phyloP scores from a whole-genome alignment of 2,888 invertebrate species.

The Caenorhabditis sp. region DNA sequence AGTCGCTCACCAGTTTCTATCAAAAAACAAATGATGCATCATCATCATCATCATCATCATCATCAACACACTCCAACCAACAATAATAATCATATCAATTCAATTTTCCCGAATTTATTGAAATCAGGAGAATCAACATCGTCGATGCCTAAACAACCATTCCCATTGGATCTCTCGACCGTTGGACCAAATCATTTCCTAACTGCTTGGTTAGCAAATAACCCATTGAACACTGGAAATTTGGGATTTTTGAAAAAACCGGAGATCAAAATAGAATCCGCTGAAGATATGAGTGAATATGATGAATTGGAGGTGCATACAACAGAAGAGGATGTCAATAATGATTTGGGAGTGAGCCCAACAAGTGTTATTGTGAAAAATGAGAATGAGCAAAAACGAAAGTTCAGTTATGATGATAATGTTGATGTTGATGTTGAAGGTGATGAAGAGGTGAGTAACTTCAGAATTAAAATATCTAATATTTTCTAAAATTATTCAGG shows the following conservation, averaged over 20 bases:
- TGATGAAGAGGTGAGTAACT: constrained; percentile 16
- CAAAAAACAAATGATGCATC: constrained; percentile 19
- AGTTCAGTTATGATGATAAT: constrained; percentile 12
- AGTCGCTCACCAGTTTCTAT: constrained; percentile 28
- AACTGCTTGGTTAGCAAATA: constrained; percentile 59
- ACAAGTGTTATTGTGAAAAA: constrained; percentile 36
- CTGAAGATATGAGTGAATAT: constrained; percentile 29
- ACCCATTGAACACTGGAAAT: constrained; percentile 40
- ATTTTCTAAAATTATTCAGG: constrained; percentile 23
- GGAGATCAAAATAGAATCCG: neutral
- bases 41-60: neutral
- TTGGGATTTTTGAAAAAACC: constrained; percentile 6
- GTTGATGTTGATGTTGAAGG: constrained; percentile 46
- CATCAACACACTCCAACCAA: neutral
- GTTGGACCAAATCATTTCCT: constrained; percentile 48
- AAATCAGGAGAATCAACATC: constrained; percentile 7
- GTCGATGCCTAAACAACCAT: constrained; percentile 8
- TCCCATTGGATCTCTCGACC: constrained; percentile 28
- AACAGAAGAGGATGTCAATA: constrained; percentile 49
- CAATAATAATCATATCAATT: constrained; percentile 38
- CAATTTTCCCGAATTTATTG: constrained; percentile 36
- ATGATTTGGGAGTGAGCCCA: constrained; percentile 40
- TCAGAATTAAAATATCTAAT: neutral
- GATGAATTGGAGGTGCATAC: constrained; percentile 53
- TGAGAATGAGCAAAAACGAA: constrained; percentile 22